Evolutionary conservation across 2,797 vertebrate species (phyloP).

Genomic region (Iguana delicatissima): DNA sequence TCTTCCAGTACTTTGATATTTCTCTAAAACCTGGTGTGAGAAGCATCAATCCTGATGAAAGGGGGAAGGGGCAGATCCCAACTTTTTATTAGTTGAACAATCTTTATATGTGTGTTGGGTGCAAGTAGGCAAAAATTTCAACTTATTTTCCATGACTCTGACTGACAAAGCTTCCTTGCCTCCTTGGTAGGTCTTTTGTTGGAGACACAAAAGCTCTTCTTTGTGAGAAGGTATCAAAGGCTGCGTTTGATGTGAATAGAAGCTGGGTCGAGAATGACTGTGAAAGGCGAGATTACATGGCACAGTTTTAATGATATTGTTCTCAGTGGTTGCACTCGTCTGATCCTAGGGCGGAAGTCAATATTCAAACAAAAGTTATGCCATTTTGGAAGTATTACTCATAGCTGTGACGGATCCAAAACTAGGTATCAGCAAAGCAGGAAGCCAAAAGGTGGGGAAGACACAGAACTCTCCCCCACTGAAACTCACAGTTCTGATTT

Average conservation of each 20-base stretch:
- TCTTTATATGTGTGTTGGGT: constrained; percentile 48
- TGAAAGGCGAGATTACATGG: constrained; percentile 62
- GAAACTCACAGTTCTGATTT: constrained; percentile 8
- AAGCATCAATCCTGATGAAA: background rate
- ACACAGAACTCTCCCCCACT: background rate
- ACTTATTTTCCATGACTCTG: constrained; percentile 59
- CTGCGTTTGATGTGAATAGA: constrained; percentile 65
- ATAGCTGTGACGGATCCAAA: constrained; percentile 44
- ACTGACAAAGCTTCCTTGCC: constrained; percentile 72
- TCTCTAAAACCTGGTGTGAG: background rate
- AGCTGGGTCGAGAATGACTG: constrained; percentile 63
- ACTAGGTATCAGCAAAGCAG: constrained; percentile 28
- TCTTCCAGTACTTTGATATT: background rate
- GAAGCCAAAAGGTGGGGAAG: background rate
- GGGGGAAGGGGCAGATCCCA: background rate
- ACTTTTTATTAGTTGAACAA: constrained; percentile 34
- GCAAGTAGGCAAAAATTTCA: constrained; percentile 67
- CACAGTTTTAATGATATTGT: constrained; percentile 69
- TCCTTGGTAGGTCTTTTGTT: constrained; percentile 71
- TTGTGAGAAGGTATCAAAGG: constrained; percentile 70
- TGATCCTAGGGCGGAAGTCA: constrained; percentile 61
- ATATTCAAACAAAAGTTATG: constrained; percentile 64
- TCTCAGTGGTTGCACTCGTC: constrained; percentile 64
- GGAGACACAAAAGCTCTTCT: constrained; percentile 61
- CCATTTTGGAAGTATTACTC: constrained; percentile 56